Evolutionary conservation across 2,797 vertebrate genomes (phyloP).

Genomic region (Meda fulgida): DNA sequence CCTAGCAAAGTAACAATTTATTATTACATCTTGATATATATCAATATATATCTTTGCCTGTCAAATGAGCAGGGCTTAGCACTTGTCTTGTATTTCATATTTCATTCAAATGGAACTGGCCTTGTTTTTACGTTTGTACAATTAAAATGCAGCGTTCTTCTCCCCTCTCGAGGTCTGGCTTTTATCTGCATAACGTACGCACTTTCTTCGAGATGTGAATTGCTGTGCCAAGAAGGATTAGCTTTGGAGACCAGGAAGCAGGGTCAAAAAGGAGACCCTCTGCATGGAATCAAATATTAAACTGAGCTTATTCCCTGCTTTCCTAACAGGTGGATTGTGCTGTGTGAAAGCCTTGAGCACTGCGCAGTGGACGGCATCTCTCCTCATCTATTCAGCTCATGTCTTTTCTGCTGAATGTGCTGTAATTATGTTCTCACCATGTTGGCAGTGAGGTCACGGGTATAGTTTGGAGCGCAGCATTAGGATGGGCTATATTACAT

Average conservation of each 20-base stretch:
- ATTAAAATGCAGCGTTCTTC: neutral
- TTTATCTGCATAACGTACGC: neutral
- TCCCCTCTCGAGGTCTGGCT: neutral
- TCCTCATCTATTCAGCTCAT: constrained; percentile 5
- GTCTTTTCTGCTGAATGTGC: constrained; percentile 24
- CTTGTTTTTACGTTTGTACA: neutral
- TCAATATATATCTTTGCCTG: too few species aligned
- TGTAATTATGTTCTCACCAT: constrained; percentile 4
- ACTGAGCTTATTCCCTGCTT: constrained; percentile 2
- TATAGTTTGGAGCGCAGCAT: neutral
- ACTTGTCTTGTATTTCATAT: neutral
- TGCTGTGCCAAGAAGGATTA: neutral
- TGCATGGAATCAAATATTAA: neutral
- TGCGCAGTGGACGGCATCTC: neutral
- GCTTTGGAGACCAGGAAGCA: neutral
- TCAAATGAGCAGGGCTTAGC: neutral
- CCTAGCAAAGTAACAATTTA: neutral
- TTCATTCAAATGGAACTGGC: neutral
- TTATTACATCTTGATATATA: too few species aligned
- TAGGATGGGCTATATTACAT: constrained; percentile 2
- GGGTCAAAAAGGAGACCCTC: constrained; percentile 1
- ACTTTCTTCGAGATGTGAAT: neutral
- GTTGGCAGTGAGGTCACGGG: neutral
- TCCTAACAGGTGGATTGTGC: constrained; percentile 19
- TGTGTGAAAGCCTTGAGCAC: neutral